phyloP scores from a whole-genome alignment of 1,140 invertebrate species.

The Tetramorium alpestre region DNA sequence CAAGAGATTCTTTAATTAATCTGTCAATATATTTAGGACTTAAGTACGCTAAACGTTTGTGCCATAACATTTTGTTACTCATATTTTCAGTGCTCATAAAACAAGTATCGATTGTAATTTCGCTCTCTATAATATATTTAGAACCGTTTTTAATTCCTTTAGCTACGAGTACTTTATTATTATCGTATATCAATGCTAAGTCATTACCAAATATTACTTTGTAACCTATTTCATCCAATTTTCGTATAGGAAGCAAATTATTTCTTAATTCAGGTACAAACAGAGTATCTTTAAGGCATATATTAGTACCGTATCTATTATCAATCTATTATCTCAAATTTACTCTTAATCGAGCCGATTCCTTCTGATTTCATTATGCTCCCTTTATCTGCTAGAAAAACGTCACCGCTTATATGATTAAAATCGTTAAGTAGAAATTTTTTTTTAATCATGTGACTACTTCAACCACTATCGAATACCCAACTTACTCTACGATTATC shows the following conservation, averaged over 20 bases:
- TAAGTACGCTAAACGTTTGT: neutral
- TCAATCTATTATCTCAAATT: slow-evolving; percentile 1
- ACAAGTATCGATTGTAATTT: neutral
- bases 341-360: neutral
- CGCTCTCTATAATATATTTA: neutral
- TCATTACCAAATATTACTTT: neutral
- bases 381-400: neutral
- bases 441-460: neutral
- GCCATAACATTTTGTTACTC: neutral
- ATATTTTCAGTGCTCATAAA: neutral
- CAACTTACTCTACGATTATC: neutral
- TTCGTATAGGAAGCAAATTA: slow-evolving; percentile 5
- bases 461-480: neutral
- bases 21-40: neutral
- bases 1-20: neutral
- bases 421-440: neutral
- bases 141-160: neutral
- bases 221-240: neutral
- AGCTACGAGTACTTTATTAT: neutral
- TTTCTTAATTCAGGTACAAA: slow-evolving; percentile 14
- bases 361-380: neutral
- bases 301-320: neutral
- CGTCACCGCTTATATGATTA: neutral
- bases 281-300: neutral
- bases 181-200: neutral